phyloP scores from a whole-genome alignment of 2,113 vertebrate species.

The Hoplias malabaricus region DNA sequence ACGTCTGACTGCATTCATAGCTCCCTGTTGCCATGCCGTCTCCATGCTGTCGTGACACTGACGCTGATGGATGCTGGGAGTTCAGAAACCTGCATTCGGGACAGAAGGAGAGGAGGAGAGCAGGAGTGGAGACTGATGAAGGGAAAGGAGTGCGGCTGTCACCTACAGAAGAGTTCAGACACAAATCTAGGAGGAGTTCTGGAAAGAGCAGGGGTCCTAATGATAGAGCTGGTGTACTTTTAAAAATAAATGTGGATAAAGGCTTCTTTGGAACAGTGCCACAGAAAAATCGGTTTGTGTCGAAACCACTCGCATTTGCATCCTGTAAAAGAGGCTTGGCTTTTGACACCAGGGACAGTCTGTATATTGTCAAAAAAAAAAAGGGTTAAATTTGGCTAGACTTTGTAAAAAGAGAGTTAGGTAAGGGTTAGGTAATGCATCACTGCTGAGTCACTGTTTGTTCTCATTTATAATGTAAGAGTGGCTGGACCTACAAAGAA shows the following conservation, averaged over 20 bases:
- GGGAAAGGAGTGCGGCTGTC: background rate
- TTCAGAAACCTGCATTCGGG: background rate
- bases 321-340: no score
- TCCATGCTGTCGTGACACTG: constrained; percentile 21
- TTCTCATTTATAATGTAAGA: background rate
- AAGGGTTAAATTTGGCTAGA: background rate
- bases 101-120: background rate
- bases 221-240: background rate
- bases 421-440: background rate
- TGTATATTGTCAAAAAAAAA: background rate
- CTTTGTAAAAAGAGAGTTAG: background rate
- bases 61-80: constrained; percentile 37
- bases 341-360: background rate
- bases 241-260: background rate
- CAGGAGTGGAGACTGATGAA: background rate
- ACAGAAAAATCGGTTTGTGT: background rate
- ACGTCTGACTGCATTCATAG: background rate
- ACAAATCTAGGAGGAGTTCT: background rate
- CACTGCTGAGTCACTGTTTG: constrained; percentile 31
- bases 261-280: background rate
- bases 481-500: background rate
- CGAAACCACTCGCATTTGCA: no score
- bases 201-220: background rate
- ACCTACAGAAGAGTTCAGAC: background rate
- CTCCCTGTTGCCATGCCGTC: background rate